phyloP scores from a whole-genome alignment of 1,140 invertebrate genomes.

The Procambarus virginalis region DNA sequence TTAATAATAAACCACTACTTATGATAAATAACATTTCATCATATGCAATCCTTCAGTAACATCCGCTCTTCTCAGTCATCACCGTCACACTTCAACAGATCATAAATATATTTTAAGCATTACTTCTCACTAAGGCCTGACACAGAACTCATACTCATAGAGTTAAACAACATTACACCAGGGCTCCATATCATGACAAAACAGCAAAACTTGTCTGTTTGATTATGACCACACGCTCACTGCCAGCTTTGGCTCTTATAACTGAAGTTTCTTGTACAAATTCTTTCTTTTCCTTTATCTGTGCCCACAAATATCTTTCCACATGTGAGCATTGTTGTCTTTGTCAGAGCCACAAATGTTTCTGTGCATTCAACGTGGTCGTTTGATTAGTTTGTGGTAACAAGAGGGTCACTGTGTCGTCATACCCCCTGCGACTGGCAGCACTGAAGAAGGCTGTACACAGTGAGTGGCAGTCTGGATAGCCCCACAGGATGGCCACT shows the following conservation, averaged over 20 bases:
- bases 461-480: slow-evolving; percentile 46
- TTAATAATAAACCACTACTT: not conserved
- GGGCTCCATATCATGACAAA: slow-evolving; percentile 21
- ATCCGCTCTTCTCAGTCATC: not conserved
- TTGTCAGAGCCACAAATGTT: not conserved
- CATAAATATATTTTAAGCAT: slow-evolving; percentile 40
- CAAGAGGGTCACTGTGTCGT: not conserved
- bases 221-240: slow-evolving; percentile 34
- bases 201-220: slow-evolving; percentile 7
- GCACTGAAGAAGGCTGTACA: slow-evolving; percentile 13
- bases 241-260: not conserved
- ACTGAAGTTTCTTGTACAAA: not conserved
- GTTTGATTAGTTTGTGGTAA: slow-evolving; percentile 27
- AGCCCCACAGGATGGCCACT: slow-evolving; percentile 60
- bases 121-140: slow-evolving; percentile 60
- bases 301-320: not conserved
- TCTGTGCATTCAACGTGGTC: not conserved
- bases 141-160: slow-evolving; percentile 33
- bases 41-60: not conserved
- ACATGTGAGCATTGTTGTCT: not conserved
- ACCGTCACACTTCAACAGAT: slow-evolving; percentile 31
- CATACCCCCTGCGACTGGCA: not conserved
- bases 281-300: not conserved
- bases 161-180: slow-evolving; percentile 5
- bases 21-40: slow-evolving; percentile 17